Conservation (phyloP, 2,797 vertebrate genomes). For the Neopelma chrysocephalum region DNA sequence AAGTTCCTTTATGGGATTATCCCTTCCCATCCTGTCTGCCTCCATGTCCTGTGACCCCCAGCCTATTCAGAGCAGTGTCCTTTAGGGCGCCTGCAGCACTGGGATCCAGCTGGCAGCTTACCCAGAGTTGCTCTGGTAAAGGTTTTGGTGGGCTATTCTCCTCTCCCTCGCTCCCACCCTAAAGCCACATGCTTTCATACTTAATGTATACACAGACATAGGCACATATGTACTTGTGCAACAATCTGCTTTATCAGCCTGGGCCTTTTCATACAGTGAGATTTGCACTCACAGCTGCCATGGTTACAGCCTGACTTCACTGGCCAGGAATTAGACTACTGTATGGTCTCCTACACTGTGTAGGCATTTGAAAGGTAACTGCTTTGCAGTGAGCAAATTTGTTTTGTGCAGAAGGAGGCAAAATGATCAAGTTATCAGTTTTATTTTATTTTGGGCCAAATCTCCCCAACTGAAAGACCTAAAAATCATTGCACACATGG, state of each 20-base stretch:
- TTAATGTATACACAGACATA: neutral
- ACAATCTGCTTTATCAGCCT: conserved; percentile 24
- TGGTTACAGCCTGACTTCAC: conserved; percentile 61
- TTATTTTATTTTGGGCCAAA: neutral
- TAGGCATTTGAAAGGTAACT: conserved; percentile 25
- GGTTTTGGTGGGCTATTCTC: neutral
- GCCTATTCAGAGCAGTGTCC: neutral
- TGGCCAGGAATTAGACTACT: conserved; percentile 51
- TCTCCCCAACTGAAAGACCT: neutral
- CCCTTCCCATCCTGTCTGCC: neutral
- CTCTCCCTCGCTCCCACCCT: neutral
- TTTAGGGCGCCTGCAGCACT: neutral
- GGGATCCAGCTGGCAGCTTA: neutral
- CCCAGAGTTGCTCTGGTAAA: neutral
- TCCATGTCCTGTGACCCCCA: neutral
- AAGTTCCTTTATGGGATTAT: neutral
- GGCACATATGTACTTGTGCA: neutral
- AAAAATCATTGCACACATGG: neutral
- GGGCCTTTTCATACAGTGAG: neutral
- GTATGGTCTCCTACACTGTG: neutral
- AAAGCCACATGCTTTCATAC: neutral
- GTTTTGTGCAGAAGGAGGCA: neutral
- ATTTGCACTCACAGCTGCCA: conserved; percentile 25
- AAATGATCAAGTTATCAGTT: neutral
- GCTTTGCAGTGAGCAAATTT: neutral